These are phyloP conservation scores for Rhinoptilus africanus DNA, from an alignment of 2,113 vertebrate species.

Conservation along the genomic window DNA sequence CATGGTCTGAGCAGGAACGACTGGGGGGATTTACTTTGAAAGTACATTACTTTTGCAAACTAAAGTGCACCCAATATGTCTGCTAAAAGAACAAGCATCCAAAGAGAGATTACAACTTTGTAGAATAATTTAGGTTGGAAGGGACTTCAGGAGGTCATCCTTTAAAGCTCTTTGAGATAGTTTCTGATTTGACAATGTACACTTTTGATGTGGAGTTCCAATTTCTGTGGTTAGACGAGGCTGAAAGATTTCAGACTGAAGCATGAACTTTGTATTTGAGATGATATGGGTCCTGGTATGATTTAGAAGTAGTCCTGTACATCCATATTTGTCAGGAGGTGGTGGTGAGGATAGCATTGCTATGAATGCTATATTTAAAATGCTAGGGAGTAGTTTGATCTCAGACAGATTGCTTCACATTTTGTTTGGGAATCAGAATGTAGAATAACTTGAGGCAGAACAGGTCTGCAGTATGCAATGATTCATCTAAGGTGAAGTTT, in stretches of 20 bases:
- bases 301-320: neutral
- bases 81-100: neutral
- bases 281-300: neutral
- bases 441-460: conserved; percentile 46
- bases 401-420: conserved; percentile 66
- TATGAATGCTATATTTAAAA: conserved; percentile 60
- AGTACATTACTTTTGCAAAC: neutral
- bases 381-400: conserved; percentile 54
- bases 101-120: neutral
- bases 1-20: neutral
- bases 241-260: neutral
- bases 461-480: conserved; percentile 49
- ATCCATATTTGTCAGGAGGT: neutral
- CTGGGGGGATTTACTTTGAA: neutral
- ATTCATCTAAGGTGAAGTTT: conserved; percentile 60
- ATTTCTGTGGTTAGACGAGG: neutral
- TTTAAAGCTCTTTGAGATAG: neutral
- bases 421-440: conserved; percentile 55
- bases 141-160: neutral
- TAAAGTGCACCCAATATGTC: neutral
- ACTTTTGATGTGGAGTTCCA: neutral
- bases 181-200: neutral
- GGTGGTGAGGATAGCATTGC: conserved; percentile 15
- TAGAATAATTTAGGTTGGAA: neutral
- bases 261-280: neutral